Evolutionary conservation across 2,888 invertebrate species (phyloP), one percentile per base, ranked within the genome.

Genomic region (Platerodrilus igneus): DNA sequence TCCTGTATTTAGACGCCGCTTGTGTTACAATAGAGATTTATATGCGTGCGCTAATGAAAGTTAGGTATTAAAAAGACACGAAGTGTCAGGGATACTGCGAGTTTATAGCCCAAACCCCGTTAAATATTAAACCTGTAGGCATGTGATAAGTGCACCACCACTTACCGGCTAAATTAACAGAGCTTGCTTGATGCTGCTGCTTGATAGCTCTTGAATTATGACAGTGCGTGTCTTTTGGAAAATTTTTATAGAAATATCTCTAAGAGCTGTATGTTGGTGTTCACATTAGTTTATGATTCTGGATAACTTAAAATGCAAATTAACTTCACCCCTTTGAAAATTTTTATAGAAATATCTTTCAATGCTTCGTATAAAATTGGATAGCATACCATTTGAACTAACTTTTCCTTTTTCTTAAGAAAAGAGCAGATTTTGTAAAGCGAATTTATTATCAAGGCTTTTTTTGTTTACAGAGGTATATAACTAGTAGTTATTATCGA

Each of bases 21-120:
- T 53, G 59, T 57, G 57, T 59, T 57, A 64, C 62, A 64, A 65
- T 65, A 62, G 62, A 65, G 67, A 68, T 68, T 68, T 67, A 67
- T 66, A 59, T 53, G 54, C 54, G 52, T 53, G 58, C 62, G 58
- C 59, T 67, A 68, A 67, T 67, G 66, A 68, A 65, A 66, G 64
- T 59, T 58, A 53, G 59, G 61, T 60, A 64, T 66, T 66, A 66
- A 66, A 67, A 65, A 64, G 65, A 61, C 58, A 60, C 55, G 51
- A 56, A 51, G 58, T 55, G 58, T 59, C 58, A 59, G 57, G 56
- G 47, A 47, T 41, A 49, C 55, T 50, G 55, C 49, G 56, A 57
- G 56, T 59, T 57, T 56, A 58, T 57, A 55, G 56, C 53, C 50
- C 42, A 49, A 46, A 53, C 56, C 50, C 58, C 55, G 63, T 63